Base-by-base conservation (phyloP, 2,888 invertebrate genomes). In the Hypselothyrea guttata region DNA sequence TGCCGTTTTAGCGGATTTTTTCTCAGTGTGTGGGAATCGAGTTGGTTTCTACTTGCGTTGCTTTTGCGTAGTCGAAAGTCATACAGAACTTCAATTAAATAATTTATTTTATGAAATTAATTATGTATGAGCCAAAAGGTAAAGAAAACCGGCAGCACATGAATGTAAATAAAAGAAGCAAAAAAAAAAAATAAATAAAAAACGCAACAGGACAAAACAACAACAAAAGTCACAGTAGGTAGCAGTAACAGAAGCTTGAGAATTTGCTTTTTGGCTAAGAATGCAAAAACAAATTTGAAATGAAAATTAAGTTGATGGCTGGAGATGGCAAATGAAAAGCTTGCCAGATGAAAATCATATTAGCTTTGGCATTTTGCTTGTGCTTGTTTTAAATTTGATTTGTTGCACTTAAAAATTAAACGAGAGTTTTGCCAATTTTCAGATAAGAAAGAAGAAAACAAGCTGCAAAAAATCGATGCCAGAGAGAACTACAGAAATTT, bases 41-140 rank as follows among this genome's bases (percentile, higher is more conserved):
- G 68, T 31, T 2, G 8, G n/a, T n/a, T 33, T 33, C 33, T 11
- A 8, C 11, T 52, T 30, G 13, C 12, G 31, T 46, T 31, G 44
- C 16, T 18, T n/a, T 22, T 22, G 34, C 31, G 34, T 15, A 38
- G 52, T 51, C 42, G 11, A 65, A 78, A 78, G 62, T 66, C 71
- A 61, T 41, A 73, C 71, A 66, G 51, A 71, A 81, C 74, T 84
- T 84, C 63, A 78, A 84, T 81, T 68, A 78, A 84, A 84, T 71
- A 56, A 68, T 74, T 81, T 73, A 73, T 73, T 71, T 76, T 68
- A 71, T 73, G 58, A 63, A 77, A 71, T 81, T 71, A 76, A 78
- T 81, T 81, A 76, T 78, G 74, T 53, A 84, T 70, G 67, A 54
- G 56, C 53, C 30, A 46, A 22, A 67, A 62, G 48, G 61, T 54